Conservation (phyloP, 2,113 vertebrate species). For the Seriola aureovittata region DNA sequence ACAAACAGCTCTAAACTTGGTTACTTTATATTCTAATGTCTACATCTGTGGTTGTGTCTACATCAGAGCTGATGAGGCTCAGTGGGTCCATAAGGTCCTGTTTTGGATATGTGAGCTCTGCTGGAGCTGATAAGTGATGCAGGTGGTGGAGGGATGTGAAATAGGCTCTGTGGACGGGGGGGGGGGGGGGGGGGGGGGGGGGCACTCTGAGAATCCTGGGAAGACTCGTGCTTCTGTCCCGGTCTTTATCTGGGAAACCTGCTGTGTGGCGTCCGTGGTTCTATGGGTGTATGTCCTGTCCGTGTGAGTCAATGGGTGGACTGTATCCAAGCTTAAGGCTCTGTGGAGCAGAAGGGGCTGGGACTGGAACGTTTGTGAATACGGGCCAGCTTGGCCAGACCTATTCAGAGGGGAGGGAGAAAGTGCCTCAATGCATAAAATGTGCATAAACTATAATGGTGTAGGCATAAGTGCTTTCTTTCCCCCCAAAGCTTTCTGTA, state of each 20-base stretch:
- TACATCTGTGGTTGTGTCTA: neutral
- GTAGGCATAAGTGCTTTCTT: conserved; percentile 2
- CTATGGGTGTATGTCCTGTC: conserved; percentile 20
- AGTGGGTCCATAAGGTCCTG: conserved; percentile 38
- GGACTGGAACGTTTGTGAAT: conserved; percentile 36
- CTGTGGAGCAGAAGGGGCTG: conserved; percentile 39
- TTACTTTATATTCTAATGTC: conserved; percentile 9
- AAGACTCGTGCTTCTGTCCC: conserved; percentile 63
- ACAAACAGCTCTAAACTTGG: neutral
- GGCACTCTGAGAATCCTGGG: conserved; percentile 34
- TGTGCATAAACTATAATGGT: conserved; percentile 23
- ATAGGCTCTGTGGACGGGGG: conserved; percentile 12
- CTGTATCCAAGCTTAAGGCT: conserved; percentile 44
- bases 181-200: neutral
- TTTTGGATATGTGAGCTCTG: conserved; percentile 50
- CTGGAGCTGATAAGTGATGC: conserved; percentile 66
- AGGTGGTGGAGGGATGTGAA: conserved; percentile 69
- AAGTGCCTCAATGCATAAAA: conserved; percentile 41
- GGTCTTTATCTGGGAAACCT: conserved; percentile 57
- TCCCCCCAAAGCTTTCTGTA: neutral
- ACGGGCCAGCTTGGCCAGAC: conserved; percentile 24
- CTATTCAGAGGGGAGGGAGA: conserved; percentile 25
- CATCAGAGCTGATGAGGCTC: conserved; percentile 30
- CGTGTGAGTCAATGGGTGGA: conserved; percentile 46
- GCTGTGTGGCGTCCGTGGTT: conserved; percentile 46